A percentile compares a stretch with the other conserved stretches of the same genome.
These are phyloP conservation scores for Lymantria monacha DNA, from an alignment of 2,888 invertebrate species.

Conservation along the genomic window DNA sequence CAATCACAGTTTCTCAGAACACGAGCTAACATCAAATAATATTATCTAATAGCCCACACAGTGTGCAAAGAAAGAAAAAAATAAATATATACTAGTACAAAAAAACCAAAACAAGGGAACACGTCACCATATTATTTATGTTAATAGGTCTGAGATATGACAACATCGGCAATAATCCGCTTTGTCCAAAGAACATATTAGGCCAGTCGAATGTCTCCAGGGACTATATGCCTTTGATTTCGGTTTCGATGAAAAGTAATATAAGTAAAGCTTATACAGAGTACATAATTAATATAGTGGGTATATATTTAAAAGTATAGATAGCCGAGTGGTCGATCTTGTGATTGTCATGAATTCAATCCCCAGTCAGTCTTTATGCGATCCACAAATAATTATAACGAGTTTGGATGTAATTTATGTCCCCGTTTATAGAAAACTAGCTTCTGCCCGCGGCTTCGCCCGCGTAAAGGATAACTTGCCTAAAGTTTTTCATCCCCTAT, in stretches of 20 bases:
- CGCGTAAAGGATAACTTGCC: too few species aligned
- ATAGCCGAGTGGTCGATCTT: too few species aligned
- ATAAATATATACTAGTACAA: conserved; percentile 24
- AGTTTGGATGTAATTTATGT: too few species aligned
- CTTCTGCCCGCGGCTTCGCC: too few species aligned
- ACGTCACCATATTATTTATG: conserved; percentile 67
- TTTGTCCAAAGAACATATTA: conserved; percentile 73
- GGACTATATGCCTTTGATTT: conserved; percentile 73
- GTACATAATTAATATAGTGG: conserved; percentile 55
- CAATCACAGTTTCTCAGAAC: conserved; percentile 38
- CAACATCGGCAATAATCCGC: conserved; percentile 75
- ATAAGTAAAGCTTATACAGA: conserved; percentile 39
- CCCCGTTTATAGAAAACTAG: too few species aligned
- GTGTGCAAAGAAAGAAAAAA: conserved; percentile 51
- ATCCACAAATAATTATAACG: too few species aligned
- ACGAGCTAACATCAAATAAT: conserved; percentile 33
- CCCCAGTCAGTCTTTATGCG: too few species aligned
- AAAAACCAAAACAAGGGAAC: conserved; percentile 62
- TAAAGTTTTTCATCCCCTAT: too few species aligned
- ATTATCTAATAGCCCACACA: conserved; percentile 59
- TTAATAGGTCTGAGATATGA: conserved; percentile 72
- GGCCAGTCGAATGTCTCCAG: conserved; percentile 50
- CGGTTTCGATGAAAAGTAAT: conserved; percentile 75
- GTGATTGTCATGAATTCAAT: too few species aligned
- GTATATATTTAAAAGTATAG: conserved; percentile 10